Percentiles rank a stretch among this genome's conserved stretches.
Evolutionary conservation across 2,797 vertebrate genomes (phyloP).

Genomic region (Onychomys torridus): DNA sequence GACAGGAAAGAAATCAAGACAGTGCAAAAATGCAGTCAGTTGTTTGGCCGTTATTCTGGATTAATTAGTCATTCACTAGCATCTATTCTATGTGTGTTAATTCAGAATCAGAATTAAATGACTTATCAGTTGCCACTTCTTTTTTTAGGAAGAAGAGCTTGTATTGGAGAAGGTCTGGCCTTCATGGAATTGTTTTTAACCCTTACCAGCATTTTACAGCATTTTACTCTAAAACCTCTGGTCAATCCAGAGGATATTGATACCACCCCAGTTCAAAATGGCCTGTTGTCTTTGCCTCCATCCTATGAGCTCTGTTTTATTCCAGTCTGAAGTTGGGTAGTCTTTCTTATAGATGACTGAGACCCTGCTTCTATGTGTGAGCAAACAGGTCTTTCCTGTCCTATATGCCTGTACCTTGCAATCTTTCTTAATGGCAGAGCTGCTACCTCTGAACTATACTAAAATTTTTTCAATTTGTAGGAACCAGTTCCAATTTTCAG

Average conservation of each 20-base stretch:
- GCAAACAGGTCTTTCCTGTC: neutral
- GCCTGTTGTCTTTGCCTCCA: neutral
- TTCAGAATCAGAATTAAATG: neutral
- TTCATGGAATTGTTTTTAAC: neutral
- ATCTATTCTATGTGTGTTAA: neutral
- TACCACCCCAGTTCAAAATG: neutral
- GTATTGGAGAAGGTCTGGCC: neutral
- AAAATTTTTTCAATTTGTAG: no score
- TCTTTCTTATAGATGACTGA: no score
- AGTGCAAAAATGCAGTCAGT: neutral
- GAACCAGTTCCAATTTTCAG: neutral
- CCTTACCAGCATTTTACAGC: neutral
- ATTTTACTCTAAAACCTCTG: neutral
- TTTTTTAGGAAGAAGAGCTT: constrained; percentile 15
- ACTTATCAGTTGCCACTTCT: neutral
- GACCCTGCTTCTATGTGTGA: neutral
- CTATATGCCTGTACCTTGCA: neutral
- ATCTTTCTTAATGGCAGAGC: neutral
- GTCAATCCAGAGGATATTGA: neutral
- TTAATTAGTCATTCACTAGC: neutral
- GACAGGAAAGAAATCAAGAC: neutral
- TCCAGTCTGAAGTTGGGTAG: neutral
- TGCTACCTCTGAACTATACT: neutral
- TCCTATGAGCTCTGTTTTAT: neutral
- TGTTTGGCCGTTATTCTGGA: neutral